Evolutionary conservation across 2,888 invertebrate genomes (phyloP).

Genomic region (Nomada lathburiana): DNA sequence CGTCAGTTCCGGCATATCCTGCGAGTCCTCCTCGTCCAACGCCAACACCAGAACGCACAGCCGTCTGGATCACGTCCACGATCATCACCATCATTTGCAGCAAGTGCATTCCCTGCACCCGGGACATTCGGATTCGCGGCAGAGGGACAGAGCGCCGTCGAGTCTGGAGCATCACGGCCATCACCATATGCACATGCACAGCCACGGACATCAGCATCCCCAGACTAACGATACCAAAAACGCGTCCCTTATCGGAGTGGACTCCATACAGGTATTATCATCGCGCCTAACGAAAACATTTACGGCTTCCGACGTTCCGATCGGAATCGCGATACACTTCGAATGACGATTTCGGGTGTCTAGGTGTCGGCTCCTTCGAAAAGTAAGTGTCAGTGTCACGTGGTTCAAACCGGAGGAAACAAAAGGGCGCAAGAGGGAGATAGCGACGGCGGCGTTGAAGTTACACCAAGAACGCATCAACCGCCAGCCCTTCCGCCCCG

Average conservation of each 20-base stretch:
- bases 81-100: constrained; percentile 76
- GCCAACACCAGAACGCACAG: constrained; percentile 77
- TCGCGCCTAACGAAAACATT: not conserved
- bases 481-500: constrained; percentile 82
- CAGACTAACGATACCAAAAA: constrained; percentile 75
- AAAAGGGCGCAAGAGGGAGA: constrained; percentile 76
- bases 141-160: constrained; percentile 71
- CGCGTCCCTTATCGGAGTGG: constrained; percentile 75
- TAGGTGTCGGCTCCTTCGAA: constrained; percentile 69
- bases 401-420: constrained; percentile 75
- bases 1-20: constrained; percentile 78
- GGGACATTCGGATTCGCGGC: constrained; percentile 68
- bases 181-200: constrained; percentile 71
- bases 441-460: constrained; percentile 76
- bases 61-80: constrained; percentile 77
- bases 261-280: constrained; percentile 77
- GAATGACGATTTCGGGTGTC: not conserved
- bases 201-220: constrained; percentile 66
- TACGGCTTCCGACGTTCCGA: not conserved
- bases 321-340: not conserved
- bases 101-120: constrained; percentile 67
- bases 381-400: constrained; percentile 82
- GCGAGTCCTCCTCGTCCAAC: constrained; percentile 79
- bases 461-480: constrained; percentile 80
- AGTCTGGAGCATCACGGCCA: constrained; percentile 68